A percentile compares a stretch with the other conserved stretches of the same genome.
These are phyloP conservation scores for Molorchus minor DNA, from an alignment of 2,888 invertebrate species.

Conservation along the genomic window DNA sequence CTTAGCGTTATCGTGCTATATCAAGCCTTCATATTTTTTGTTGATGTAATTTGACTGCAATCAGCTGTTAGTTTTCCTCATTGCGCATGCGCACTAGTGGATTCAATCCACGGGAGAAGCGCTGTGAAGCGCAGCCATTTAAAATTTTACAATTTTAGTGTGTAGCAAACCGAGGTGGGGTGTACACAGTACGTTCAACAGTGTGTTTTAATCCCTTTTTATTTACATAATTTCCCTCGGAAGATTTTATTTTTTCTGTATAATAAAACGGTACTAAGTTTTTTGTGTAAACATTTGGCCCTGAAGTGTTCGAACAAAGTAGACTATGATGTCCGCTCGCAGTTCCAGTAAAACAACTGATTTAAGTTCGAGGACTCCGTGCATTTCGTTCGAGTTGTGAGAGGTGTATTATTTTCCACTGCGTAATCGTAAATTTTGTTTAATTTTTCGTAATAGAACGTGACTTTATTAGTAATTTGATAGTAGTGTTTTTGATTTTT, in stretches of 20 bases:
- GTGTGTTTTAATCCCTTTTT: slow-evolving; percentile 49
- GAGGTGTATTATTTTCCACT: not conserved
- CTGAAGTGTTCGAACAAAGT: slow-evolving; percentile 7
- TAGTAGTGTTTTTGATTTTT: too few relatives aligned
- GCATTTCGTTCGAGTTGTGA: not conserved
- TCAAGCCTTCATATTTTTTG: slow-evolving; percentile 4
- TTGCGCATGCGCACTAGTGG: slow-evolving; percentile 44
- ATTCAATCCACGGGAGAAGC: too few relatives aligned
- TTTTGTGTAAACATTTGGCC: slow-evolving; percentile 1
- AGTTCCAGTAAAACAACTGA: not conserved
- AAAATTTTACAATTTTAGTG: slow-evolving; percentile 54
- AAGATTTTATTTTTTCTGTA: slow-evolving; percentile 38
- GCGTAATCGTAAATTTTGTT: not conserved
- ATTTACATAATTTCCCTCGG: slow-evolving; percentile 40
- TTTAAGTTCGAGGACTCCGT: not conserved
- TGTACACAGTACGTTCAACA: slow-evolving; percentile 43
- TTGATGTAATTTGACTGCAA: slow-evolving; percentile 34
- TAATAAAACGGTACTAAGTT: not conserved
- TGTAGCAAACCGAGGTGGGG: slow-evolving; percentile 49
- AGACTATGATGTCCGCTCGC: slow-evolving; percentile 11
- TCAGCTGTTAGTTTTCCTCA: slow-evolving; percentile 53
- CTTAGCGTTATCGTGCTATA: slow-evolving; percentile 8
- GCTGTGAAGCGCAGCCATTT: slow-evolving; percentile 34
- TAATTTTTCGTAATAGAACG: not conserved
- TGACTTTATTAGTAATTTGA: not conserved